Percentiles rank a stretch among this genome's conserved stretches.
These are phyloP conservation scores for Hippoglossus hippoglossus DNA, from an alignment of 2,797 vertebrate species.

Conservation along the genomic window DNA sequence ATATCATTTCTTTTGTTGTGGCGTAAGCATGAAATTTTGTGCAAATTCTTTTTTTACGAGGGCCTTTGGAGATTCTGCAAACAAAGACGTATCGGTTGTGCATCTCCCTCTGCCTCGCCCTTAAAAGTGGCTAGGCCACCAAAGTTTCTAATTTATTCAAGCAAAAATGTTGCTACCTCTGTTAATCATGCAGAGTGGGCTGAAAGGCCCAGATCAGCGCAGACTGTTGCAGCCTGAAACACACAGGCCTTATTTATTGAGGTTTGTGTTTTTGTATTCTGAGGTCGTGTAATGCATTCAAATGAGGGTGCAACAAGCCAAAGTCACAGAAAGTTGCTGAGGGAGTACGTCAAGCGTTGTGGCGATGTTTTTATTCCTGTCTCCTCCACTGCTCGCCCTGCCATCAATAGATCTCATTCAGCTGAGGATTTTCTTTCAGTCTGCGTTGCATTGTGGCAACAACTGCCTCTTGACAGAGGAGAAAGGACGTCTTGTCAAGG, in stretches of 20 bases:
- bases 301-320: constrained; percentile 78
- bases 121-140: constrained; percentile 55
- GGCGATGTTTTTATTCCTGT: constrained; percentile 73
- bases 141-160: constrained; percentile 81
- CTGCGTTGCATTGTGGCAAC: constrained; percentile 71
- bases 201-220: constrained; percentile 71
- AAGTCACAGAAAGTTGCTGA: constrained; percentile 73
- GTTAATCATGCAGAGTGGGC: constrained; percentile 78
- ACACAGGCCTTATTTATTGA: constrained; percentile 77
- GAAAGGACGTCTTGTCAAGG: constrained; percentile 78
- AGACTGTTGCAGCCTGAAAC: constrained; percentile 59
- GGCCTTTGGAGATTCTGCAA: constrained; percentile 79
- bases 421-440: constrained; percentile 67
- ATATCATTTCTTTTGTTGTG: constrained; percentile 84
- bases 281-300: constrained; percentile 80
- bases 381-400: constrained; percentile 71
- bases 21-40: constrained; percentile 78
- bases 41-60: constrained; percentile 77
- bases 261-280: constrained; percentile 77
- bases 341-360: constrained; percentile 74
- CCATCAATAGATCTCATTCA: constrained; percentile 80
- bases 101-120: constrained; percentile 44
- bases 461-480: constrained; percentile 70
- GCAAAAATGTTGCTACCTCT: constrained; percentile 66
- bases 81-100: constrained; percentile 72